Base-by-base conservation (phyloP, 2,113 vertebrate species). In the Lutjanus erythropterus region DNA sequence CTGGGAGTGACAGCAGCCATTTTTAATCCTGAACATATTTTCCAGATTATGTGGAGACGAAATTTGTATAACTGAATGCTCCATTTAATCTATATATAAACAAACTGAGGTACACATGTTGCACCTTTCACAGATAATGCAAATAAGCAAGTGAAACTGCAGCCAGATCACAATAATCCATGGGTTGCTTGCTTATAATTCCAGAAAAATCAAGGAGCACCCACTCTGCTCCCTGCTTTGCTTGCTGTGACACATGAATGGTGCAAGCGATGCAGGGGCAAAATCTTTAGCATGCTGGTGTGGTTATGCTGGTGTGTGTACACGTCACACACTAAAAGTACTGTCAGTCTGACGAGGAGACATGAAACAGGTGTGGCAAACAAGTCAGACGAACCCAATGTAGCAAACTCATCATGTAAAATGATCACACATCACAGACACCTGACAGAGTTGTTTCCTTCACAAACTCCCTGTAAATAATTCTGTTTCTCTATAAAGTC, bases 291-390 rank as follows among this genome's bases (percentile, higher is more conserved):
- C 25, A 31, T 12, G 29, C 2, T 14, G 44, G 46, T 49, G 67
- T 49, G 27, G 27, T 15, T n/a, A n/a, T n/a, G n/a, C n/a, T n/a
- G n/a, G 2, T 21, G 9, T 59, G 9, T 25, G 1, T 18, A 70
- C 74, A 16, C 35, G 31, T 66, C 11, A 37, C 31, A 25, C 15
- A 23, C 19, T 37, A 49, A 31, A 49, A 15, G 27, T 14, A 27
- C 67, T 9, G 23, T 10, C 67, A 76, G 42, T 23, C n/a, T 68
- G 49, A 42, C 12, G 8, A 39, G 14, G 9, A 50, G 16, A 39
- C 23, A 58, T 44, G 41, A 67, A 74, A 71, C 58, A 71, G 75
- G 31, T 66, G 58, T 60, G 19, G 46, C 52, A 29, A 16, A 46
- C 19, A 18, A 33, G 23, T 35, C 39, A 75, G 25, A 18, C 7